Conservation (phyloP, 2,113 vertebrate genomes). For the Drymodes brunneopygia region DNA sequence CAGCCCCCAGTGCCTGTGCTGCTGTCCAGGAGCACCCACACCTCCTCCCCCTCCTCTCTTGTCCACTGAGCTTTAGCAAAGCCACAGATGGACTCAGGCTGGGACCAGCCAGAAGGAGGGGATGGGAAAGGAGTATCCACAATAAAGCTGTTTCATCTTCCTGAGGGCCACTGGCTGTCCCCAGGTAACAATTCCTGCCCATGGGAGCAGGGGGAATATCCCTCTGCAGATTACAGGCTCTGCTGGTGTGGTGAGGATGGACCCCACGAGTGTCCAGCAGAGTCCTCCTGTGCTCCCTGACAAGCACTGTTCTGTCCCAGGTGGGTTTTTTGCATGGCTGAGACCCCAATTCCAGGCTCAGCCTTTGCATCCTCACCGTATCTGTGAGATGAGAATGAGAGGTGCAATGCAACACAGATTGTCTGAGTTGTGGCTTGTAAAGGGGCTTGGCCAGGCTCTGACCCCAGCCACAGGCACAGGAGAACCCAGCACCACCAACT, state of each 20-base stretch:
- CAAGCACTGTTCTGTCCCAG: background rate
- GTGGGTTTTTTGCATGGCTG: background rate
- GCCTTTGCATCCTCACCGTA: background rate
- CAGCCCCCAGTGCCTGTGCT: fast-evolving
- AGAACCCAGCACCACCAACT: background rate
- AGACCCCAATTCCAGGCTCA: background rate
- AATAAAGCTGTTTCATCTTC: background rate
- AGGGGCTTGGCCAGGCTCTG: background rate
- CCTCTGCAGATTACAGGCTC: background rate
- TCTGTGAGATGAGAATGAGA: background rate
- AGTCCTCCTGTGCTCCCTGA: background rate
- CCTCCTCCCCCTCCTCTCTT: background rate
- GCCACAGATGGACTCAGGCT: background rate
- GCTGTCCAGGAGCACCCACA: background rate
- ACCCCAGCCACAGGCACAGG: background rate
- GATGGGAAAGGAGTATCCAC: background rate
- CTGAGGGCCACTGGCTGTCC: background rate
- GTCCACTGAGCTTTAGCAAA: background rate
- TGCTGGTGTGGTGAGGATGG: background rate
- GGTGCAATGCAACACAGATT: background rate
- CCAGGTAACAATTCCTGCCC: background rate
- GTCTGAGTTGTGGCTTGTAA: fast-evolving
- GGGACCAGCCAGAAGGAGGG: background rate
- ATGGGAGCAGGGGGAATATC: fast-evolving
- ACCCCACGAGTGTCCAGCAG: fast-evolving